Evolutionary conservation across 2,797 vertebrate species (phyloP).

Genomic region (Chiloscyllium punctatum): DNA sequence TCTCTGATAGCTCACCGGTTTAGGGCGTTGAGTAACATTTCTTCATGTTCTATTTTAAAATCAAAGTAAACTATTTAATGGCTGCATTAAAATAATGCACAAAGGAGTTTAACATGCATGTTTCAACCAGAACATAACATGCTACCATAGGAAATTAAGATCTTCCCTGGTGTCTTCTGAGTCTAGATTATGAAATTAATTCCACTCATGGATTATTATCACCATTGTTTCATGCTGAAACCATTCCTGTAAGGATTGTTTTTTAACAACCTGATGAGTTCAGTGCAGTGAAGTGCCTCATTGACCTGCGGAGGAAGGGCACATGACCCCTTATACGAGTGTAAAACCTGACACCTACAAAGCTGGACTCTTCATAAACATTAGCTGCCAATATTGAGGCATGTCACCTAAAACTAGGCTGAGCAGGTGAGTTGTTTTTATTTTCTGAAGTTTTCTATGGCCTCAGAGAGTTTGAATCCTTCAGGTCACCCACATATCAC

Average conservation of each 20-base stretch:
- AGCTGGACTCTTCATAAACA: background rate
- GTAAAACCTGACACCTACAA: background rate
- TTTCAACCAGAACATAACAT: background rate
- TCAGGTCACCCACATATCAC: background rate
- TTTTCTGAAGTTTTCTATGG: background rate
- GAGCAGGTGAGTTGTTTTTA: background rate
- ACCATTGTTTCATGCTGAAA: background rate
- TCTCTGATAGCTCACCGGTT: background rate
- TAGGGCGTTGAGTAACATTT: background rate
- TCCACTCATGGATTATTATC: background rate
- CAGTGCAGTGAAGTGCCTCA: background rate
- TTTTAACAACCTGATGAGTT: background rate
- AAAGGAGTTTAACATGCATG: background rate
- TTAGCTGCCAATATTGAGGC: background rate
- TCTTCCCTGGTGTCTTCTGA: background rate
- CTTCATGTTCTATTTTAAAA: background rate
- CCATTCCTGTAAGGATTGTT: background rate
- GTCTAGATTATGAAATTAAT: background rate
- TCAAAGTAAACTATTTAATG: constrained; percentile 6
- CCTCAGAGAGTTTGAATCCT: background rate
- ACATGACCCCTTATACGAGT: background rate
- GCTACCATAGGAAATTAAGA: background rate
- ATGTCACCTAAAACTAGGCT: background rate
- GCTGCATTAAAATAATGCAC: background rate
- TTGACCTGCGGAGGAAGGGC: background rate